Evolutionary conservation across 1,140 invertebrate species (phyloP).

Genomic region (Delia radicum): DNA sequence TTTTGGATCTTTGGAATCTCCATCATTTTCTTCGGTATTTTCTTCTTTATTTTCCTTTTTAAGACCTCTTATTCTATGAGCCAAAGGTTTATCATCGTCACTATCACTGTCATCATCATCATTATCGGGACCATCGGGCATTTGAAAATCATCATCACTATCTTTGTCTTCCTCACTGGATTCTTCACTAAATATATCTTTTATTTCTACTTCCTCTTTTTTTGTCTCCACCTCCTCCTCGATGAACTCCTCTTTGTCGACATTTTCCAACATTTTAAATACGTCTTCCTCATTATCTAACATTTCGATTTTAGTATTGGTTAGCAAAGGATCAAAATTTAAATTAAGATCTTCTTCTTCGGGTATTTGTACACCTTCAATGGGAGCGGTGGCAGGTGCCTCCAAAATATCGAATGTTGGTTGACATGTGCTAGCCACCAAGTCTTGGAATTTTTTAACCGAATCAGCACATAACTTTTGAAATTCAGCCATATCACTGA

Average conservation of each 20-base stretch:
- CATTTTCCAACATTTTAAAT: constrained; percentile 50
- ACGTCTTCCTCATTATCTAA: constrained; percentile 52
- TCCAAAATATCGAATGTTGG: constrained; percentile 5
- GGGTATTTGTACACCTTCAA: constrained; percentile 33
- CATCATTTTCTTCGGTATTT: constrained; percentile 29
- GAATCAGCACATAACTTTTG: constrained; percentile 48
- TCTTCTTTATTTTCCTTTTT: constrained; percentile 26
- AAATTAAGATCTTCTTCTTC: constrained; percentile 48
- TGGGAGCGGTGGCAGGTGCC: not conserved
- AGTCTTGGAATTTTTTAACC: constrained; percentile 48
- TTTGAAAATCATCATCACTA: constrained; percentile 30
- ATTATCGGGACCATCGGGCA: constrained; percentile 34
- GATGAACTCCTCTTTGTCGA: constrained; percentile 51
- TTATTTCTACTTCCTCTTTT: constrained; percentile 31
- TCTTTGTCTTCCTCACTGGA: constrained; percentile 20
- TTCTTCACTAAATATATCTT: constrained; percentile 32
- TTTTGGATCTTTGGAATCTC: constrained; percentile 29
- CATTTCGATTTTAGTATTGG: constrained; percentile 48
- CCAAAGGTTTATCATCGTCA: constrained; percentile 46
- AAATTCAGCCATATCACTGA: constrained; percentile 50
- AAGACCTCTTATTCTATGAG: constrained; percentile 34
- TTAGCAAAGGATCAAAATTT: constrained; percentile 47
- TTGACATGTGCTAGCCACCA: constrained; percentile 40
- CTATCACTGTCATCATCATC: constrained; percentile 40
- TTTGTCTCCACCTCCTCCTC: constrained; percentile 36